Evolutionary conservation across 1,140 invertebrate species (phyloP), one percentile per base, ranked within the genome.

Genomic region (Heliothis subflexa): DNA sequence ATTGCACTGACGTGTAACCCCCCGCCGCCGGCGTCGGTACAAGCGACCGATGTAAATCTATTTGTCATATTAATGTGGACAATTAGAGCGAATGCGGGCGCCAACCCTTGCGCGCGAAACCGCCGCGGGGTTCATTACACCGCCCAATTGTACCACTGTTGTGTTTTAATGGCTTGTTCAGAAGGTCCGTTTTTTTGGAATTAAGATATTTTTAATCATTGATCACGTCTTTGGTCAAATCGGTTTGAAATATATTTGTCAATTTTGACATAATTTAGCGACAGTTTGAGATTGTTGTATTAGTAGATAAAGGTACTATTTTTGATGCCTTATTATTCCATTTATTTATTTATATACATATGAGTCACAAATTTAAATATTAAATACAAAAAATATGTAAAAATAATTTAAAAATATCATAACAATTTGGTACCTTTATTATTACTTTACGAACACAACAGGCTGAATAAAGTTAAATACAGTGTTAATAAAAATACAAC

Each of bases 61-160:
- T 93, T 93, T 91, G 91, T 93, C 89, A 91, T 89, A 93, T 91
- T 91, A 93, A 92, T 89, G 88, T 86, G 90, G 89, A 81, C 89
- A 92, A 93, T 93, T 93, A 93, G 82, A 78, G 68, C 81, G 80
- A 86, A 91, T 93, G 90, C 90, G 89, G 91, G 91, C 85, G 78
- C 21, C 81, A 88, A 86, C 87, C 87, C 83, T 89, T 84, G 50
- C 85, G 80, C 85, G 83, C 81, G 83, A 87, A 85, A 82, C 83
- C 76, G 62, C 83, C 79, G 57, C 16, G 40, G 49, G 82, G 88
- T 88, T 88, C 85, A 76, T 86, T 87, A 88, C 82, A 82, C 74
- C 85, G 75, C 57, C 78, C 82, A 85, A 88, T 83, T 85, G 83
- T 78, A 77, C 80, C 73, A 78, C 47, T 21, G 21, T 21, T 5